These are phyloP conservation scores for Ammodramus savannarum DNA, from an alignment of 2,113 vertebrate species.

Conservation along the genomic window DNA sequence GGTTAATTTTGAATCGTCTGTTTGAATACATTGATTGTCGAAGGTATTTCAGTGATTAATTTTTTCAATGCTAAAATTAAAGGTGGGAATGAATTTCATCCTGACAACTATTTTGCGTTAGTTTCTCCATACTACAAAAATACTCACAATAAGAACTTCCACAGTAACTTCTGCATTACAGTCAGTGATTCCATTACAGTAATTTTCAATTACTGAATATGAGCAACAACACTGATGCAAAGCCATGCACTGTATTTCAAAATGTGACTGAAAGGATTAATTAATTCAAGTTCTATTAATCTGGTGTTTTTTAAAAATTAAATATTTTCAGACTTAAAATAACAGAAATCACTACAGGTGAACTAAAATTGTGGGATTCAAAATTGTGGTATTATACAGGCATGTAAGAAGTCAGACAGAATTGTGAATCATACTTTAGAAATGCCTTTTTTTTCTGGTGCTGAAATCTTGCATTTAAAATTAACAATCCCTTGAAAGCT, in stretches of 20 bases:
- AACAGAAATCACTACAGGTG: not conserved
- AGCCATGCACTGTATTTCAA: not conserved
- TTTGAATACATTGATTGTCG: not conserved
- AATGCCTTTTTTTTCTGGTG: not conserved
- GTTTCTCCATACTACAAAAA: not conserved
- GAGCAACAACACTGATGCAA: not conserved
- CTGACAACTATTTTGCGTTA: not conserved
- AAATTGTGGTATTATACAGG: not conserved
- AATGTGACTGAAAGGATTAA: not conserved
- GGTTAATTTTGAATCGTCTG: not conserved
- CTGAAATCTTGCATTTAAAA: not conserved
- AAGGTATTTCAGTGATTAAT: not conserved
- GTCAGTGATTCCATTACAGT: not conserved
- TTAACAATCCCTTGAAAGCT: not conserved
- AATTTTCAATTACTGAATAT: not conserved
- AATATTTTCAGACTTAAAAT: not conserved
- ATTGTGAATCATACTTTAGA: not conserved
- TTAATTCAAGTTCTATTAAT: not conserved
- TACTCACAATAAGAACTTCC: not conserved
- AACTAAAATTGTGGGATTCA: not conserved
- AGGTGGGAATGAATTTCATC: not conserved
- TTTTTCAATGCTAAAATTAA: not conserved
- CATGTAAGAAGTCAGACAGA: not conserved
- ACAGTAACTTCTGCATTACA: not conserved
- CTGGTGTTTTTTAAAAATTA: not conserved